phyloP scores from a whole-genome alignment of 53 echinoderm and acorn worm species.

The Pentamera pediparva region DNA sequence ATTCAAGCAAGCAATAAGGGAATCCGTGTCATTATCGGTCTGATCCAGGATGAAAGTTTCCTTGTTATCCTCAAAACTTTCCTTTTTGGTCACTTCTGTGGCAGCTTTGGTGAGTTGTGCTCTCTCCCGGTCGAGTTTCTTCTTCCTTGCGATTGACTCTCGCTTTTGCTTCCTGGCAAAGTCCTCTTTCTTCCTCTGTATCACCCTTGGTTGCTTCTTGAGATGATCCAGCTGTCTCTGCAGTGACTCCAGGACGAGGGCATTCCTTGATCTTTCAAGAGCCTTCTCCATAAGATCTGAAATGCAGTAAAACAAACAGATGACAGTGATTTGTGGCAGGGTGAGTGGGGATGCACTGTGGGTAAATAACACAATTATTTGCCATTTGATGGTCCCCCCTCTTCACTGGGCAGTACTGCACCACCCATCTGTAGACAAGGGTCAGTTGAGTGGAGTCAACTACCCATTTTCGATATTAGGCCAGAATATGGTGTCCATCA shows the following conservation, averaged over 20 bases:
- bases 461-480: no score
- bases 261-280: not conserved
- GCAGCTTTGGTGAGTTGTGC: not conserved
- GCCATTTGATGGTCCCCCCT: no score
- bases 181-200: slow-evolving; percentile 20
- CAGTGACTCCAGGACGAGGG: not conserved
- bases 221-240: slow-evolving; percentile 3
- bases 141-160: not conserved
- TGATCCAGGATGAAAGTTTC: no score
- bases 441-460: no score
- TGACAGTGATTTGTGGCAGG: no score
- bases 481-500: no score
- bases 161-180: not conserved
- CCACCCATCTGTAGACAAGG: no score
- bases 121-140: not conserved
- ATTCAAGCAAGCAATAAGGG: not conserved
- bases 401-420: no score
- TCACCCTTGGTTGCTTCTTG: slow-evolving; percentile 2
- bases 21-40: slow-evolving; percentile 10
- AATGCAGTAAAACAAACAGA: not conserved
- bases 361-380: no score
- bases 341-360: no score
- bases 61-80: not conserved
- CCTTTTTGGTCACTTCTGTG: not conserved
- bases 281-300: slow-evolving; percentile 16